Evolutionary conservation across 1,140 invertebrate species (phyloP).

Genomic region (Araneus ventricosus): DNA sequence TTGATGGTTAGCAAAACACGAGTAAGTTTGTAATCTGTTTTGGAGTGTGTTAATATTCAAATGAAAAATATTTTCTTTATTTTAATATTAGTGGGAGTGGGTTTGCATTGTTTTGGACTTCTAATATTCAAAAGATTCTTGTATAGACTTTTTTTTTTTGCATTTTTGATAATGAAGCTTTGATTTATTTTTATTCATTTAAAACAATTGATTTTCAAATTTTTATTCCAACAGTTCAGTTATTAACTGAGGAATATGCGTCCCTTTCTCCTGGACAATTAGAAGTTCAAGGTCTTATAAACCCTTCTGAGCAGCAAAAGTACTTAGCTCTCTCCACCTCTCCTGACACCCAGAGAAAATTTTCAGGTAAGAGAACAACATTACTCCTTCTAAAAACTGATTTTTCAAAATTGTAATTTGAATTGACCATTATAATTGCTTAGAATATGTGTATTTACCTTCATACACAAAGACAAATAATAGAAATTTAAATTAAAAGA

Average conservation of each 20-base stretch:
- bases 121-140: background rate
- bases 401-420: too few relatives aligned
- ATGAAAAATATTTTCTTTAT: too few relatives aligned
- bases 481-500: too few relatives aligned
- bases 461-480: too few relatives aligned
- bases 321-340: constrained; percentile 86
- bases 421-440: background rate
- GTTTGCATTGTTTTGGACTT: background rate
- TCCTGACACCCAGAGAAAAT: constrained; percentile 95
- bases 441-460: too few relatives aligned
- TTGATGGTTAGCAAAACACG: too few relatives aligned
- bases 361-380: constrained; percentile 84
- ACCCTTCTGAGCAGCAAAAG: constrained; percentile 91
- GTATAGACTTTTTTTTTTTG: background rate
- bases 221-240: constrained; percentile 86
- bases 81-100: too few relatives aligned
- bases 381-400: too few relatives aligned
- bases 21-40: too few relatives aligned
- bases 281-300: constrained; percentile 93
- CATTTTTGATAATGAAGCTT: background rate
- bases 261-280: constrained; percentile 92
- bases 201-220: background rate
- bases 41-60: too few relatives aligned
- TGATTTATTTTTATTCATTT: background rate
- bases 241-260: constrained; percentile 96